Conservation (phyloP, 2,113 vertebrate genomes). For the Hemibagrus wyckioides region DNA sequence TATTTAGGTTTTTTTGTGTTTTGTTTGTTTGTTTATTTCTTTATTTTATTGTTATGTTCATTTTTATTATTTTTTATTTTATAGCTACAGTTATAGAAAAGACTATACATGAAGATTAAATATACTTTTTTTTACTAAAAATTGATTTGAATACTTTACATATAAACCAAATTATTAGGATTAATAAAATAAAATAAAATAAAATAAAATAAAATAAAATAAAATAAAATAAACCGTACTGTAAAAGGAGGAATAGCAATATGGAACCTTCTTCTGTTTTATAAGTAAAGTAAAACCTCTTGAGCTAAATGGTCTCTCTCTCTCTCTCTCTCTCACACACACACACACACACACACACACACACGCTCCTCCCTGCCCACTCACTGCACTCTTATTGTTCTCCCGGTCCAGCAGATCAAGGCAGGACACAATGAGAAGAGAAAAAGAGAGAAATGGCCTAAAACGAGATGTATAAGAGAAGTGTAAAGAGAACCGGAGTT, state of each 20-base stretch:
- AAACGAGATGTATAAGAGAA: slow-evolving; percentile 25
- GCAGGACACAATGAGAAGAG: slow-evolving; percentile 64
- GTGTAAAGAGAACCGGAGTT: slow-evolving; percentile 45
- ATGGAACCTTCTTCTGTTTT: too few relatives aligned
- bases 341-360: slow-evolving; percentile 32
- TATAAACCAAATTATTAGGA: not conserved
- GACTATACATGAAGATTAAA: not conserved
- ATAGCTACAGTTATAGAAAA: not conserved
- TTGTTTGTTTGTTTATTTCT: too few relatives aligned
- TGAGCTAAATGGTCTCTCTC: not conserved
- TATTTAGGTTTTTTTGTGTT: too few relatives aligned
- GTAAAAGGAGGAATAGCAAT: too few relatives aligned
- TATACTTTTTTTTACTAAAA: not conserved
- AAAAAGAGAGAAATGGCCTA: slow-evolving; percentile 62
- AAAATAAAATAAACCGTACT: not conserved
- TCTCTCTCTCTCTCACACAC: not conserved
- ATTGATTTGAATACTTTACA: not conserved
- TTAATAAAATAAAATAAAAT: too few relatives aligned
- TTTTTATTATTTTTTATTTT: not conserved
- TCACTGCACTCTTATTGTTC: slow-evolving; percentile 62
- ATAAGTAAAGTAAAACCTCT: too few relatives aligned
- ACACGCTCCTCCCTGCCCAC: slow-evolving; percentile 57
- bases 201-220: not conserved
- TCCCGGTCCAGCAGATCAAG: slow-evolving; percentile 64
- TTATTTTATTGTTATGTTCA: too few relatives aligned